These are phyloP conservation scores for Incurvaria masculella DNA, from an alignment of 2,888 invertebrate genomes.

Conservation along the genomic window DNA sequence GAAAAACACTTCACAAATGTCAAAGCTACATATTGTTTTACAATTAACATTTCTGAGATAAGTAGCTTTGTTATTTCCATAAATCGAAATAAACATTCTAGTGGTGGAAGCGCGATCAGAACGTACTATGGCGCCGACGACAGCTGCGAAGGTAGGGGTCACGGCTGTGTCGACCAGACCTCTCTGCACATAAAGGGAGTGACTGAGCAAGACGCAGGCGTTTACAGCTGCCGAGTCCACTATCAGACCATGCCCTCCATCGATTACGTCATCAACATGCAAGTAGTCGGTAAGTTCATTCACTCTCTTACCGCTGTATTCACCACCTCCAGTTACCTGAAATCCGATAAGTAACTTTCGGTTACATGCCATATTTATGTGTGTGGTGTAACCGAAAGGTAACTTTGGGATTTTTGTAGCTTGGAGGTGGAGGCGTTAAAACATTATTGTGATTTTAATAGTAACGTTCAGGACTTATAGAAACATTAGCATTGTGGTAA, in stretches of 20 bases:
- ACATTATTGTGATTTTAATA: conserved; percentile 2
- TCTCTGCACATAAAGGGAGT: conserved; percentile 30
- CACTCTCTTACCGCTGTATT: neutral
- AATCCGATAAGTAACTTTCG: too few species aligned
- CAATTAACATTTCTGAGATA: too few species aligned
- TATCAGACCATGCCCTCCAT: conserved; percentile 37
- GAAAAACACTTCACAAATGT: too few species aligned
- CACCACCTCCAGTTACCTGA: too few species aligned
- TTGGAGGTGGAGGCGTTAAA: too few species aligned
- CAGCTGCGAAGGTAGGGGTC: conserved; percentile 16
- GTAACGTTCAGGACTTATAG: too few species aligned
- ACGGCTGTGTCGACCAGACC: conserved; percentile 32
- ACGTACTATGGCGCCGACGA: neutral
- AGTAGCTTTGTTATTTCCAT: too few species aligned
- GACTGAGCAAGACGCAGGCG: conserved; percentile 26
- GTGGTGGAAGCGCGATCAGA: conserved; percentile 14
- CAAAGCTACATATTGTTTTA: too few species aligned
- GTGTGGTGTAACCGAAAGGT: too few species aligned
- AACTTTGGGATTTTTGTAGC: too few species aligned
- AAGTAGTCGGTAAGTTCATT: conserved; percentile 30
- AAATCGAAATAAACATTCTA: conserved; percentile 19
- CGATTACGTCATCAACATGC: conserved; percentile 32
- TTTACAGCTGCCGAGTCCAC: conserved; percentile 38
- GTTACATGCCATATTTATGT: too few species aligned
- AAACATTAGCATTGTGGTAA: too few species aligned